Conservation (phyloP, 2,888 invertebrate species). For the Zhuqinia jingwanae region DNA sequence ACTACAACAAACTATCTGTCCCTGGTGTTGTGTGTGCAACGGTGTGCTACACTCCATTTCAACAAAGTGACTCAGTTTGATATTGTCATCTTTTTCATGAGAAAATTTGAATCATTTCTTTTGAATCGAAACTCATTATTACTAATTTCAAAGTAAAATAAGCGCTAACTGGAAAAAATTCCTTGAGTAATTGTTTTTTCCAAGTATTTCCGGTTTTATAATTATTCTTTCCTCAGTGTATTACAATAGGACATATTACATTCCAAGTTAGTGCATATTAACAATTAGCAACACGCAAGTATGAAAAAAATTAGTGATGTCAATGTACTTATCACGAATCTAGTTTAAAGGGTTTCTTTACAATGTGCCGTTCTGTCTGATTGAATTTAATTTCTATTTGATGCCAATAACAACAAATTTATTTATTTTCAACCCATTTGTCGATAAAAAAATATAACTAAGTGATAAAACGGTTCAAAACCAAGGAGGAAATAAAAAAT, state of each 20-base stretch:
- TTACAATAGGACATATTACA: too few relatives aligned
- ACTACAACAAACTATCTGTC: too few relatives aligned
- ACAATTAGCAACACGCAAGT: too few relatives aligned
- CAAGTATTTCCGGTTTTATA: slow-evolving; percentile 1
- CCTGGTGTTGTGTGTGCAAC: slow-evolving; percentile 23
- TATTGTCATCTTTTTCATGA: neutral
- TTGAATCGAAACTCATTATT: neutral
- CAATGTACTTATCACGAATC: neutral
- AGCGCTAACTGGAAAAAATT: neutral
- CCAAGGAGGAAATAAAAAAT: slow-evolving; percentile 5
- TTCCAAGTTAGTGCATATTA: neutral
- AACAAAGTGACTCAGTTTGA: slow-evolving; percentile 11
- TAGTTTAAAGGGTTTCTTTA: neutral
- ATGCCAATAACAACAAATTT: slow-evolving; percentile 14
- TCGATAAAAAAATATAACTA: neutral
- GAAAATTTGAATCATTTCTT: too few relatives aligned
- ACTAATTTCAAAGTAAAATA: neutral
- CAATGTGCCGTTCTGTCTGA: slow-evolving; percentile 22
- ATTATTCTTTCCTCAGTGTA: neutral
- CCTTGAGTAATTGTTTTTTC: too few relatives aligned
- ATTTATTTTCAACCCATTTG: slow-evolving; percentile 4
- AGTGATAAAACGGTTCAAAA: neutral
- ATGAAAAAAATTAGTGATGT: neutral
- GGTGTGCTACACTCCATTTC: slow-evolving; percentile 16
- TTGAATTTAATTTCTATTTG: slow-evolving; percentile 12